Conservation (phyloP, 2,797 vertebrate genomes). For the Siniperca scherzeri region DNA sequence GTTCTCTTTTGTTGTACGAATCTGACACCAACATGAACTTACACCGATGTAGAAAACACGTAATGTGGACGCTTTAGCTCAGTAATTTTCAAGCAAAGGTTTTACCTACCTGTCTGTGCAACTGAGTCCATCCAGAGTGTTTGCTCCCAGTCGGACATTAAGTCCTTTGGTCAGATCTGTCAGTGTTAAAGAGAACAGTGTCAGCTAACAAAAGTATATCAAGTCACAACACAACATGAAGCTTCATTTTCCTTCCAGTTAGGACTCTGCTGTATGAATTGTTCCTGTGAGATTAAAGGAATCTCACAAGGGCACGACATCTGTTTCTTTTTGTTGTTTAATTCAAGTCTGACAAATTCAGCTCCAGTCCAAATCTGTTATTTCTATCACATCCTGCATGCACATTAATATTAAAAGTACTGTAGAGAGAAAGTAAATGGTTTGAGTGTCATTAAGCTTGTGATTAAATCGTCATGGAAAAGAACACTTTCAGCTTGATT, state of each 20-base stretch:
- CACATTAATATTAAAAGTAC: conserved; percentile 6
- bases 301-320: not conserved
- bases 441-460: not conserved
- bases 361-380: not conserved
- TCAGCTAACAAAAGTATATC: not conserved
- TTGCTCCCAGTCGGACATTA: not conserved
- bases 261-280: not conserved
- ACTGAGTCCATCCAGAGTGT: not conserved
- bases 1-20: not conserved
- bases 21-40: not conserved
- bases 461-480: not conserved
- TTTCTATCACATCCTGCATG: not conserved
- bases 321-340: not conserved
- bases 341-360: not conserved
- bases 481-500: not conserved
- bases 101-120: too few relatives aligned
- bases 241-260: not conserved
- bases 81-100: too few relatives aligned
- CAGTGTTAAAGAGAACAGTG: not conserved
- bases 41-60: not conserved
- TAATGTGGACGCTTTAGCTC: not conserved
- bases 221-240: not conserved
- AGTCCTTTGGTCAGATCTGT: not conserved
- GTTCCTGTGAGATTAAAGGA: not conserved
- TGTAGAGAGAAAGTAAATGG: not conserved